Base-by-base conservation (phyloP, 2,888 invertebrate species). In the Pheosia gnoma region DNA sequence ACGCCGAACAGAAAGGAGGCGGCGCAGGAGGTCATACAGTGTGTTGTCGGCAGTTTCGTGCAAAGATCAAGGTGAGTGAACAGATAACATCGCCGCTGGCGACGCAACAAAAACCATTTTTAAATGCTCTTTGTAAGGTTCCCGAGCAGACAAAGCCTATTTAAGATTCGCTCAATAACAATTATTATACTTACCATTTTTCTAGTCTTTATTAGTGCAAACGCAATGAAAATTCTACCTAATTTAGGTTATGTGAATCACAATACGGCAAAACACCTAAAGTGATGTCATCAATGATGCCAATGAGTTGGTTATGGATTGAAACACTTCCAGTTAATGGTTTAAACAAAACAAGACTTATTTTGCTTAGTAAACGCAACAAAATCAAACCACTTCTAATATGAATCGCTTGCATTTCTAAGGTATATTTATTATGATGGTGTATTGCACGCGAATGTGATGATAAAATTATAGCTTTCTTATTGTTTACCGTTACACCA, bases 21-120 rank as follows among this genome's bases (percentile, higher is more conserved):
- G 67, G 61, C 57, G 61, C 58, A 61, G 74, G 83, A 88, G 89
- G 88, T 85, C 86, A 84, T 74, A 62, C 67, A 62, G 72, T 70
- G 66, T 59, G 72, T 71, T 72, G 81, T 79, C 78, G 75, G 77
- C 75, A 70, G 79, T 78, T 82, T 73, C 65, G 67, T 68, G 65
- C 68, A 88, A 88, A 90, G 88, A 87, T 90, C 89, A 90, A 90
- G 90, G 90, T 82, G 77, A 85, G 64, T 73, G 68, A 71, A 70
- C 72, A 80, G 79, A 85, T 83, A 81, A 70, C 72, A 81, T 82
- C 76, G 67, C 68, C 76, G 67, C 68, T 61, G 59, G 67, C 72
- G 63, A 65, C 63, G 65, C 61, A 65, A 68, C 67, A 68, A 70
- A 71, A 73, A 75, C 67, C 72, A 25, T 70, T 67, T 67, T 65